Base-by-base conservation (phyloP, 2,113 vertebrate species). In the Larimichthys crocea region DNA sequence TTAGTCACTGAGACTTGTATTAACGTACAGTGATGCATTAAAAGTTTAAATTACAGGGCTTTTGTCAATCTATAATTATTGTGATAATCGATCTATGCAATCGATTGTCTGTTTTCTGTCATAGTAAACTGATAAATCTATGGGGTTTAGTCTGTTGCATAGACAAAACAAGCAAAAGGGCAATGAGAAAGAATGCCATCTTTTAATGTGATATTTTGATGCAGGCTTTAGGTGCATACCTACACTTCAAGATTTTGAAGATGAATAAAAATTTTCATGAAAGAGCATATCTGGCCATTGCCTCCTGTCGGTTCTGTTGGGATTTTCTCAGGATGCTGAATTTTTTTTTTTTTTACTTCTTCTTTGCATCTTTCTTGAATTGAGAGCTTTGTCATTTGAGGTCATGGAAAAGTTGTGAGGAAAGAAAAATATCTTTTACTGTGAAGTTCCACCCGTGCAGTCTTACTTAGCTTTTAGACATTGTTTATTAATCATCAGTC, bases 351-450 rank as follows among this genome's bases (percentile, higher is more conserved):
- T 1, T 12, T 49, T 22, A 17, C n/a, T 49, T 11, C 55, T 61
- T 26, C 14, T 69, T 67, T 42, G 26, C 15, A 26, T 49, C 8
- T 42, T 29, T 68, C 40, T 48, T 40, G 3, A 68, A 9, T 64
- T 70, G 22, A 77, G 65, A 77, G 71, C 72, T 49, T 70, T 70
- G 56, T 49, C 52, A 68, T 55, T 20, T 5, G 60, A 82, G 74
- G 56, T 74, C 68, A 73, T 35, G 19, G 10, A 52, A 19, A 60
- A 78, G 55, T 67, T 55, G 22, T 65, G 31, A 0, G 24, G 57
- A 59, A 26, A 55, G 20, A 9, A 56, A 63, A 56, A 35, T 48
- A 20, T n/a, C 12, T 22, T 24, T 22, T 6, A 19, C 1, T 60
- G 19, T 74, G 61, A 26, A 62, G 11, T 53, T 63, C 61, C 60